phyloP scores from a whole-genome alignment of 1,140 invertebrate genomes.

The Saccostrea glomerata region DNA sequence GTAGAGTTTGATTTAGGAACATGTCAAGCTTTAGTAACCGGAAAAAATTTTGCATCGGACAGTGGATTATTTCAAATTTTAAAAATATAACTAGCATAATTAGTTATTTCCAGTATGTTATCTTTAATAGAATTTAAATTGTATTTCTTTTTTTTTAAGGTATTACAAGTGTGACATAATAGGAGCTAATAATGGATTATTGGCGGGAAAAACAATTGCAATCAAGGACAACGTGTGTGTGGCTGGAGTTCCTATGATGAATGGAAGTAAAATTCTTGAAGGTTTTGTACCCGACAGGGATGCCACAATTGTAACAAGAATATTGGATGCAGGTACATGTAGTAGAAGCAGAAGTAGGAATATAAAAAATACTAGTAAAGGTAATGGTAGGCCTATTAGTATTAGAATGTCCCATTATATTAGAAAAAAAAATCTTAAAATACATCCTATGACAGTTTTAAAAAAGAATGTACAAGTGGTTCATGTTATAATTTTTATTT shows the following conservation, averaged over 20 bases:
- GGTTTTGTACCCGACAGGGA: constrained; percentile 72
- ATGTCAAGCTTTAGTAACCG: no score
- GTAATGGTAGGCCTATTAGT: no score
- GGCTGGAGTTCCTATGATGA: constrained; percentile 74
- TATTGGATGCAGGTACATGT: constrained; percentile 68
- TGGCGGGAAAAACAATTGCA: constrained; percentile 68
- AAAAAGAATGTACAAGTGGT: no score
- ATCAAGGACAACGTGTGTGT: constrained; percentile 74
- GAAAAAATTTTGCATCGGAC: no score
- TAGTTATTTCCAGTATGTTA: no score
- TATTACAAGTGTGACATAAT: constrained; percentile 71
- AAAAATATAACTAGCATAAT: no score
- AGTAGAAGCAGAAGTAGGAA: no score
- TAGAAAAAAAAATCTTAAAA: no score
- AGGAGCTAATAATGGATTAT: constrained; percentile 63
- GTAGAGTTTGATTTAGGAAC: not conserved
- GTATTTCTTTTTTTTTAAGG: constrained; percentile 55
- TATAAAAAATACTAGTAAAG: no score
- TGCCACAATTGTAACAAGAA: constrained; percentile 71
- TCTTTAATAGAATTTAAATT: not conserved
- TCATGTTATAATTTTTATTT: not conserved
- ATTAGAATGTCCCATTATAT: no score
- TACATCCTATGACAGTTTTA: no score
- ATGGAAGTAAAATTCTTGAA: constrained; percentile 67
- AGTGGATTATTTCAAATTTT: no score